Base-by-base conservation (phyloP, 2,113 vertebrate species). In the Oceanites oceanicus region DNA sequence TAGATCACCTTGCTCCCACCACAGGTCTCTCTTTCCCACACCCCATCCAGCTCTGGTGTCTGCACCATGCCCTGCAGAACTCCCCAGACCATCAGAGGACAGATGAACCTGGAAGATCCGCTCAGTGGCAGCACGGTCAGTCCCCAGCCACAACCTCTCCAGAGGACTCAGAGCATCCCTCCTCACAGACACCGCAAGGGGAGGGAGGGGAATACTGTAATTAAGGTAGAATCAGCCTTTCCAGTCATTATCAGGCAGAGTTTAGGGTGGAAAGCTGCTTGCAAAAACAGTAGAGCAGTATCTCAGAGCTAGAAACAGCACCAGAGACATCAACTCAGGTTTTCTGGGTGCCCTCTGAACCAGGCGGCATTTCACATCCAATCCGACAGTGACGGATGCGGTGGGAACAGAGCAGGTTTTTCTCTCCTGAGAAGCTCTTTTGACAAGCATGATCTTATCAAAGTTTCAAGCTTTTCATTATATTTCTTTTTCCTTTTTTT, bases 401-500 rank as follows among this genome's bases (percentile, higher is more conserved):
- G 36, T 47, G 63, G 90, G 85, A 91, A 44, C 1, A 0, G 52
- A 94, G 85, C 68, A 34, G 73, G 15, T 10, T 5, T 89, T 63
- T 71, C 45, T 17, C 90, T 93, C 81, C 76, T 13, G 89, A 91
- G 95, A 62, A 95, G 79, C 80, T 93, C 79, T 87, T 95, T 86
- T 94, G 95, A 96, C 94, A 94, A 94, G 86, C n/a, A 61, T 83
- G 90, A 96, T 97, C 95, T 96, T 97, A 97, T 96, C 96, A 95
- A 95, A 87, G 90, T 75, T 83, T 34, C 29, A 4, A 73, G 96
- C 82, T 96, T 97, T 97, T 92, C 92, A 96, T 95, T 94, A 88
- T 10, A 1, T 61, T 61, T 55, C 56, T 49, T 52, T 67, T 29
- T 71, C 74, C 16, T 30, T 50, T 42, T n/a, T 9, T 86, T 72